Base-by-base conservation (phyloP, 2,797 vertebrate species). In the Pipistrellus nathusii region DNA sequence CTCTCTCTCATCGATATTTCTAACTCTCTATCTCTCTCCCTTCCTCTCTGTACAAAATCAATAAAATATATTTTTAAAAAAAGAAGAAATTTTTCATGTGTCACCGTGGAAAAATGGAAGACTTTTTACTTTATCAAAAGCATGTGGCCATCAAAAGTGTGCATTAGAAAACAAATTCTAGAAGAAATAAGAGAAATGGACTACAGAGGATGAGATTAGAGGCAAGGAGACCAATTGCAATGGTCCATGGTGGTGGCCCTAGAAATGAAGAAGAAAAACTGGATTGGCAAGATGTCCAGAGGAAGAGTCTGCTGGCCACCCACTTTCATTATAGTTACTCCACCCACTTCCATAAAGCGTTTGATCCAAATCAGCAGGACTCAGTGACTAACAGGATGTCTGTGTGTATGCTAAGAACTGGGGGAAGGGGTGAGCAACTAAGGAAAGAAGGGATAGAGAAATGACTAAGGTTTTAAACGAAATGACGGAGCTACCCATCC, bases 331-430 rank as follows among this genome's bases (percentile, higher is more conserved):
- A 38, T 27, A 32, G 57, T 64, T 85, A 89, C 66, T 66, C 87
- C 93, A 83, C 78, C 95, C 92, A 77, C 91, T 95, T 95, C 93
- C 96, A 95, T 66, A 72, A 94, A 97, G 48, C 71, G 57, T 93
- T 93, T 88, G 81, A 91, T 92, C 85, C 90, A 91, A 77, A 95
- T 85, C 94, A 93, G 46, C 93, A 95, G 84, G 90, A 94, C 94
- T 72, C 20, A 57, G 93, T 96, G 95, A 97, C 93, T 95, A 97
- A 96, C 87, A 96, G 96, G 94, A 94, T 93, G 55, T 95, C 84
- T 90, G 44, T 73, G 71, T 72, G 48, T 76, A 15, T 35, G 23
- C 21, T 32, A 7, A 55, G 84, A 77, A 48, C n/a, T 71, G 87
- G 94, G 95, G 95, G 90, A 94, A 59, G 87, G 48, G 84, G 92